A percentile compares a stretch with the other conserved stretches of the same genome.
Conservation (phyloP, 1,140 invertebrate genomes). For the Caenorhabditis brenneri region DNA sequence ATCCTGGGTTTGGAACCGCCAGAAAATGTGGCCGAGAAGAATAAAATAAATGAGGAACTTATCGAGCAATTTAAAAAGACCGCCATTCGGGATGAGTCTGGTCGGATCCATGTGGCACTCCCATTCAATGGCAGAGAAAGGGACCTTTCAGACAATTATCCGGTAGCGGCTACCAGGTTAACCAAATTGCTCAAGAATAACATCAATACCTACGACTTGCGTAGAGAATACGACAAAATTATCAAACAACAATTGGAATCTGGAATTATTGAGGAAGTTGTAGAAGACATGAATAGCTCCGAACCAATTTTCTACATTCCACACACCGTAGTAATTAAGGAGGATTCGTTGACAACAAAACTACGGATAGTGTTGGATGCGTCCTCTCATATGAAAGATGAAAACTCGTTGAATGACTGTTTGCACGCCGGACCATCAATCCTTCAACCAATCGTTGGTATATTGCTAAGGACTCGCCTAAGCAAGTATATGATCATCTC, state of each 20-base stretch:
- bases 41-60: not conserved
- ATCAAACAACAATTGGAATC: not conserved
- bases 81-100: not conserved
- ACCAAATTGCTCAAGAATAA: not conserved
- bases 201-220: not conserved
- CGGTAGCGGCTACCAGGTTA: not conserved
- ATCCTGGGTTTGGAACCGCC: not conserved
- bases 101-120: not conserved
- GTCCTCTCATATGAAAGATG: not conserved
- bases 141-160: not conserved
- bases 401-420: not conserved
- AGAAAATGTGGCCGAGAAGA: too few relatives aligned
- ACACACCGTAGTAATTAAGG: not conserved
- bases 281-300: too few relatives aligned
- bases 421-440: not conserved
- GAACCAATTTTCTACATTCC: not conserved
- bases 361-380: not conserved
- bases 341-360: not conserved
- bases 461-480: not conserved
- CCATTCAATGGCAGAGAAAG: not conserved
- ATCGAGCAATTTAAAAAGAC: not conserved
- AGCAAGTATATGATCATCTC: conserved; percentile 45
- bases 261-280: not conserved
- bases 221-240: not conserved
- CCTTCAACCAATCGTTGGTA: not conserved